phyloP scores from a whole-genome alignment of 2,113 vertebrate species.

The Potamarius usumacintae region DNA sequence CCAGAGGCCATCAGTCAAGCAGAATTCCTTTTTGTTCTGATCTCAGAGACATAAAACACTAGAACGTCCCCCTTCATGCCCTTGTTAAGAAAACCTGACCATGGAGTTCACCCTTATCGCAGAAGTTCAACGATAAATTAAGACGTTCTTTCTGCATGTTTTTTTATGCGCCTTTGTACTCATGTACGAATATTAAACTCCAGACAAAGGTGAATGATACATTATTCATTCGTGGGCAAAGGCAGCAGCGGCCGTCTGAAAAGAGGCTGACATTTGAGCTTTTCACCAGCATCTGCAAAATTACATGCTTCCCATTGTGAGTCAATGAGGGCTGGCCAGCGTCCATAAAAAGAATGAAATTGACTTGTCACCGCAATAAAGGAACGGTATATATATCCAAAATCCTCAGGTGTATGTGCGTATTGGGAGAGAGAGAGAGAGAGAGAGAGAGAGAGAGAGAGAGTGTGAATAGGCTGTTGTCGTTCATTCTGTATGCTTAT shows the following conservation, averaged over 20 bases:
- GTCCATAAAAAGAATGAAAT: constrained; percentile 91
- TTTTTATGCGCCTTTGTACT: constrained; percentile 83
- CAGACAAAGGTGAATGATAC: constrained; percentile 97
- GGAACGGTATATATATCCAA: constrained; percentile 87
- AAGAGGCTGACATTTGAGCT: constrained; percentile 98
- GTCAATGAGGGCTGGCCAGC: constrained; percentile 92
- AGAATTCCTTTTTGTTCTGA: constrained; percentile 29
- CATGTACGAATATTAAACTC: constrained; percentile 93
- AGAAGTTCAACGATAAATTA: constrained; percentile 84
- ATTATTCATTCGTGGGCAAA: constrained; percentile 90
- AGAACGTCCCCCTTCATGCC: constrained; percentile 17
- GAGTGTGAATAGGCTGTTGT: constrained; percentile 28
- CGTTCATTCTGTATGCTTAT: constrained; percentile 31
- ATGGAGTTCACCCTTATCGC: constrained; percentile 77
- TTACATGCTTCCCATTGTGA: constrained; percentile 95
- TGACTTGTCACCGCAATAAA: constrained; percentile 97
- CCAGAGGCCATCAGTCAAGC: constrained; percentile 1
- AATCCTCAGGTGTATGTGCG: constrained; percentile 70
- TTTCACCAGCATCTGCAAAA: constrained; percentile 96
- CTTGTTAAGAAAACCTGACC: constrained; percentile 29
- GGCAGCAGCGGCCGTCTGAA: constrained; percentile 86
- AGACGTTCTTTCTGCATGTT: constrained; percentile 83
- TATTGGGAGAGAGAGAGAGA: constrained; percentile 62
- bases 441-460: constrained; percentile 59
- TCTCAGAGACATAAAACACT: background rate